phyloP scores from a whole-genome alignment of 2,888 invertebrate genomes.

The Malthinus seriepunctatus region DNA sequence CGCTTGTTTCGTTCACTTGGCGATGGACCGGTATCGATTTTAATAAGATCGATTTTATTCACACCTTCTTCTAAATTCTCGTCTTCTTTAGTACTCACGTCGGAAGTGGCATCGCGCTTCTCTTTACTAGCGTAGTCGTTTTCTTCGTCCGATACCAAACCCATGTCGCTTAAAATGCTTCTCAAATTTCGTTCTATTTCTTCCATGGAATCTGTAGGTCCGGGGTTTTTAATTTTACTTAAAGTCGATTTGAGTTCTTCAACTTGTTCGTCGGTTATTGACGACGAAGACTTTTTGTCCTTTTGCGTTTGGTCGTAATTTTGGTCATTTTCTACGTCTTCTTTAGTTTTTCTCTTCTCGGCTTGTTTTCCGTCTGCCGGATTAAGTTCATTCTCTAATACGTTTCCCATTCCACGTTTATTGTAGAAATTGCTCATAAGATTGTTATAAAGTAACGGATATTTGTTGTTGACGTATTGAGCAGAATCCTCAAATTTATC shows the following conservation, averaged over 20 bases:
- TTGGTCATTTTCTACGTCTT: neutral
- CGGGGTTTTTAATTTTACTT: constrained; percentile 16
- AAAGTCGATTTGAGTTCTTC: constrained; percentile 15
- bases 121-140: constrained; percentile 10
- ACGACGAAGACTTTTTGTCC: neutral
- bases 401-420: neutral
- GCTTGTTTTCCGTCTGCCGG: neutral
- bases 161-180: constrained; percentile 37
- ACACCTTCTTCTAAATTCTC: constrained; percentile 38
- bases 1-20: constrained; percentile 31
- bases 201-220: constrained; percentile 28
- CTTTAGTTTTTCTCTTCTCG: neutral
- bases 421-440: no score
- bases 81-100: constrained; percentile 30
- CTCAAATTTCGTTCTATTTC: constrained; percentile 38
- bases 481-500: neutral
- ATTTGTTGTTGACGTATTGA: constrained; percentile 23
- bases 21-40: constrained; percentile 26
- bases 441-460: constrained; percentile 31
- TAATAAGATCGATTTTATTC: constrained; percentile 37
- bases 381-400: no score
- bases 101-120: constrained; percentile 5
- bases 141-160: constrained; percentile 34
- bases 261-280: constrained; percentile 17
- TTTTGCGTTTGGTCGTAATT: neutral